These are phyloP conservation scores for Chrosomus eos DNA, from an alignment of 2,797 vertebrate genomes.

Conservation along the genomic window DNA sequence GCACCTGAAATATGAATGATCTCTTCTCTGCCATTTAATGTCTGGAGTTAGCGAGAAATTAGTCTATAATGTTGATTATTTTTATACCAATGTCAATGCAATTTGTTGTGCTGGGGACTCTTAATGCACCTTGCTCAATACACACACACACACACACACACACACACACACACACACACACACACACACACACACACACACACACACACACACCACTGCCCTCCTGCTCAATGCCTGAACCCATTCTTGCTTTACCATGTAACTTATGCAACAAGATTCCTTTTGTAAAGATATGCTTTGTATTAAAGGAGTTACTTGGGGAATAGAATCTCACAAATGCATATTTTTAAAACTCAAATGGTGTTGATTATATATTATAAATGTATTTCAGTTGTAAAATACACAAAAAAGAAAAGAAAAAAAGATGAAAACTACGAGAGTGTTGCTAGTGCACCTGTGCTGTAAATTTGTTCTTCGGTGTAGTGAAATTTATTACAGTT, in stretches of 20 bases:
- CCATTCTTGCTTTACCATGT: slow-evolving; percentile 66
- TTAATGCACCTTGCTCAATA: slow-evolving; percentile 39
- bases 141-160: slow-evolving; percentile 1
- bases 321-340: slow-evolving; percentile 66
- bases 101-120: slow-evolving; percentile 30
- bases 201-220: slow-evolving; percentile 18
- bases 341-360: slow-evolving; percentile 85
- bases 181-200: slow-evolving; percentile 9
- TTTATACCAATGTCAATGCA: slow-evolving; percentile 48
- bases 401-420: slow-evolving; percentile 34
- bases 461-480: slow-evolving; percentile 88
- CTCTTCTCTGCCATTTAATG: slow-evolving; percentile 32
- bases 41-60: slow-evolving; percentile 51
- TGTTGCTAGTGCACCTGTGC: slow-evolving; percentile 85
- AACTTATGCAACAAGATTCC: slow-evolving; percentile 73
- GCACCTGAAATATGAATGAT: slow-evolving; percentile 47
- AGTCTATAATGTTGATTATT: slow-evolving; percentile 49
- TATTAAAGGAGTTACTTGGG: slow-evolving; percentile 57
- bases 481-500: slow-evolving; percentile 81
- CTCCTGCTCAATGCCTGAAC: slow-evolving; percentile 41
- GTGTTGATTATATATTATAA: slow-evolving; percentile 79
- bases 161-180: slow-evolving; percentile 28
- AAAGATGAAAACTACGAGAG: slow-evolving; percentile 35
- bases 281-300: slow-evolving; percentile 70
- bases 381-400: slow-evolving; percentile 64